These are phyloP conservation scores for Taurulus bubalis DNA, from an alignment of 2,113 vertebrate genomes.

Conservation along the genomic window DNA sequence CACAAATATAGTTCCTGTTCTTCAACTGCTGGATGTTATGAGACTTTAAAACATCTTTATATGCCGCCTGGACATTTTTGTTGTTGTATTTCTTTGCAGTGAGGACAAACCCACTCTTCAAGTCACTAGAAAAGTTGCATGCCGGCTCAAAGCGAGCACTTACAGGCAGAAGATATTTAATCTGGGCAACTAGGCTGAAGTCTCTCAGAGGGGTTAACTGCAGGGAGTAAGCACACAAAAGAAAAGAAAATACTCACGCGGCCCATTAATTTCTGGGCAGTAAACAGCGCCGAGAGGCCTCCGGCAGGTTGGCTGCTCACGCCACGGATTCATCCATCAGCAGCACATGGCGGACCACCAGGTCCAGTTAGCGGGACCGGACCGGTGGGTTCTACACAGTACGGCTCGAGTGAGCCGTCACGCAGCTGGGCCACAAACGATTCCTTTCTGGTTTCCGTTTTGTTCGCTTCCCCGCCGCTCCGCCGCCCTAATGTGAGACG, in stretches of 20 bases:
- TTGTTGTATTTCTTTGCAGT: background rate
- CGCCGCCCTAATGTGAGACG: conserved; percentile 26
- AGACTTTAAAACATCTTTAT: background rate
- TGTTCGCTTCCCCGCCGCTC: background rate
- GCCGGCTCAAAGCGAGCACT: conserved; percentile 15
- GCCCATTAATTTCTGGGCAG: conserved; percentile 30
- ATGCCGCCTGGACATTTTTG: background rate
- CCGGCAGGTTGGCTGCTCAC: conserved; percentile 25
- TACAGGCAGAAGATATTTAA: conserved; percentile 36
- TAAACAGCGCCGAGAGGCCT: conserved; percentile 28
- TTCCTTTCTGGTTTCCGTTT: background rate
- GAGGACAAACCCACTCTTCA: background rate
- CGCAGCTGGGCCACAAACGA: no score
- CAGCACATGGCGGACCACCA: background rate
- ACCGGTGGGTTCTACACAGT: no score
- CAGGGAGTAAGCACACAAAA: conserved; percentile 48
- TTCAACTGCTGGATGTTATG: background rate
- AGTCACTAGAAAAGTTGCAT: background rate
- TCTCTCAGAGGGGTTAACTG: conserved; percentile 51
- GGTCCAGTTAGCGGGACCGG: background rate
- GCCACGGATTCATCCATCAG: conserved; percentile 36
- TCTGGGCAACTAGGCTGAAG: conserved; percentile 62
- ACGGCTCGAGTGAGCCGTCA: no score
- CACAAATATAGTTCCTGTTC: background rate
- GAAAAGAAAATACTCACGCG: conserved; percentile 26